phyloP scores from a whole-genome alignment of 2,888 invertebrate species.

The Aethes cnicana region DNA sequence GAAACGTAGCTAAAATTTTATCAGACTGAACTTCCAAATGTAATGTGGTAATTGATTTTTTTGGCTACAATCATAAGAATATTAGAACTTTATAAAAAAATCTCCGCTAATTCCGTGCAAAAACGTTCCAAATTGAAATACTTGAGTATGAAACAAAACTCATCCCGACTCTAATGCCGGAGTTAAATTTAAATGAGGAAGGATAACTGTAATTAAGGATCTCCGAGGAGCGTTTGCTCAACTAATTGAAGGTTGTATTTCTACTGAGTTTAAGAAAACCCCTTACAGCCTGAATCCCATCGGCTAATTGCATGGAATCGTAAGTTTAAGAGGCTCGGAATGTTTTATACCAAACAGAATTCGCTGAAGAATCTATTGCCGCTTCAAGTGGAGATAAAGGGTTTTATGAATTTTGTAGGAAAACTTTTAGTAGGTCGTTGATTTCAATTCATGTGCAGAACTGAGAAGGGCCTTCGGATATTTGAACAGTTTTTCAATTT shows the following conservation, averaged over 20 bases:
- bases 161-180: constrained; percentile 28
- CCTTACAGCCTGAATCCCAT: constrained; percentile 23
- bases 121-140: constrained; percentile 12
- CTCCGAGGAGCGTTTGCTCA: constrained; percentile 54
- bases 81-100: too few species aligned
- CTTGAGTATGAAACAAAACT: constrained; percentile 10
- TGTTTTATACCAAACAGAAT: constrained; percentile 25
- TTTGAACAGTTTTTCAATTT: too few species aligned
- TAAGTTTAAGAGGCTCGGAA: constrained; percentile 16
- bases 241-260: constrained; percentile 64
- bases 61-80: too few species aligned
- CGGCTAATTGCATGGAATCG: constrained; percentile 24
- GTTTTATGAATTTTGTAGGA: constrained; percentile 11
- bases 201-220: constrained; percentile 61
- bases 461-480: too few species aligned
- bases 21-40: too few species aligned
- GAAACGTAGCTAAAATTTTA: too few species aligned
- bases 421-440: too few species aligned
- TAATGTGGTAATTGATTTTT: too few species aligned
- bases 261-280: constrained; percentile 46
- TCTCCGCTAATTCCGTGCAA: background rate
- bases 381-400: background rate
- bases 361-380: constrained; percentile 17
- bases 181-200: constrained; percentile 54
- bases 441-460: too few species aligned